These are phyloP conservation scores for Drosophila diplacantha DNA, from an alignment of 2,888 invertebrate genomes.

Conservation along the genomic window DNA sequence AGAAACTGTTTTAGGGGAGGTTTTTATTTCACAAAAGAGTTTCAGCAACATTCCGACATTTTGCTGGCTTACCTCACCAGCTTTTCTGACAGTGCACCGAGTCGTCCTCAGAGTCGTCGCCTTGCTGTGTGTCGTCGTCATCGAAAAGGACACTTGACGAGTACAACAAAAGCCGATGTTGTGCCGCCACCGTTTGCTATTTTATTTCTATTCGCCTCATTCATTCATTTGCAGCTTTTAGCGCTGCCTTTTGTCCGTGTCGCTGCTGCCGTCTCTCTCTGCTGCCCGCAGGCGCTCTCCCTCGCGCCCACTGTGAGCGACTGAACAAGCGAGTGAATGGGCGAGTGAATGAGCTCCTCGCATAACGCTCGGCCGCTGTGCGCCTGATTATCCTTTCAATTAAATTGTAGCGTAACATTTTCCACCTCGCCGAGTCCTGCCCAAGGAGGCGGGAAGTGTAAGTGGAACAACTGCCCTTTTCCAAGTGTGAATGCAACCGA, in stretches of 20 bases:
- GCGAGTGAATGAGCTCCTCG: conserved; percentile 46
- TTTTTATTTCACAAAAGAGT: too few relatives aligned
- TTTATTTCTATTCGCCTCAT: conserved; percentile 65
- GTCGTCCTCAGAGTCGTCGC: conserved; percentile 23
- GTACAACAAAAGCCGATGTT: conserved; percentile 67
- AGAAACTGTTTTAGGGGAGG: too few relatives aligned
- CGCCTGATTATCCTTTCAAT: conserved; percentile 75
- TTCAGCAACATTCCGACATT: not conserved
- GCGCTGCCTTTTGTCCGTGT: conserved; percentile 52
- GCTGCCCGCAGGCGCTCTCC: conserved; percentile 7
- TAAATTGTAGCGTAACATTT: conserved; percentile 75
- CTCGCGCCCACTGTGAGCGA: not conserved
- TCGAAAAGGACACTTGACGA: conserved; percentile 70
- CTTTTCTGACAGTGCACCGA: not conserved
- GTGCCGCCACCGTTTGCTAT: conserved; percentile 53
- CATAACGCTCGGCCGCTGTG: conserved; percentile 50
- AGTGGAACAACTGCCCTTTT: conserved; percentile 20
- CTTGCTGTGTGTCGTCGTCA: conserved; percentile 42
- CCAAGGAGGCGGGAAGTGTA: conserved; percentile 4
- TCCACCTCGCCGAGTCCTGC: conserved; percentile 56
- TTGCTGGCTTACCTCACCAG: not conserved
- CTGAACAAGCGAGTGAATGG: conserved; percentile 35
- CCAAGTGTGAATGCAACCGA: conserved; percentile 21
- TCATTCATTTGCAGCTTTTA: conserved; percentile 51
- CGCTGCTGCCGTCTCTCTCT: conserved; percentile 13